Percentiles rank a stretch among this genome's conserved stretches.
These are phyloP conservation scores for Apamea epomidion DNA, from an alignment of 2,888 invertebrate species.

Conservation along the genomic window DNA sequence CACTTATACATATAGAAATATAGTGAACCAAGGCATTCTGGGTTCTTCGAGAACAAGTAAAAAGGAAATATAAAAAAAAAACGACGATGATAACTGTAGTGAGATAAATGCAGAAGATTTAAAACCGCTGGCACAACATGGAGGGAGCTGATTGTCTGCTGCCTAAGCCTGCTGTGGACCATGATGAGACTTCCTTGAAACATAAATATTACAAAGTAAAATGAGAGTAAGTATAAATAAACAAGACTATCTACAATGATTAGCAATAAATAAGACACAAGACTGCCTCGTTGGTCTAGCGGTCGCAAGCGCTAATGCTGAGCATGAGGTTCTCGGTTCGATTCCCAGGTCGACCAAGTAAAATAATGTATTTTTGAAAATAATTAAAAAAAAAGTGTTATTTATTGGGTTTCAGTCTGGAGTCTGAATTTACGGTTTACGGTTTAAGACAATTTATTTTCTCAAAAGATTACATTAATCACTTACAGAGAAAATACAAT, in stretches of 20 bases:
- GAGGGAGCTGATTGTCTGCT: background rate
- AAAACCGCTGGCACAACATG: background rate
- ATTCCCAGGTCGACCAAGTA: background rate
- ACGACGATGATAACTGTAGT: background rate
- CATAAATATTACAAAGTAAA: constrained; percentile 22
- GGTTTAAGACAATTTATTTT: too few species aligned
- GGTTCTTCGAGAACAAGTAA: background rate
- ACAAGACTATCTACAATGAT: too few species aligned
- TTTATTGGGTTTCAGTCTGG: background rate
- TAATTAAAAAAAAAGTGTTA: too few species aligned
- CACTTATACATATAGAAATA: background rate
- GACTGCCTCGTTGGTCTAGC: background rate
- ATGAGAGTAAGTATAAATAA: constrained; percentile 20
- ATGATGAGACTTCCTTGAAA: background rate
- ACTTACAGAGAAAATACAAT: too few species aligned
- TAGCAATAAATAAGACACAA: background rate
- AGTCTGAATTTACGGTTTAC: background rate
- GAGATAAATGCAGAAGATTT: background rate
- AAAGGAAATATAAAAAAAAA: background rate
- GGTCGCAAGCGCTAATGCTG: background rate
- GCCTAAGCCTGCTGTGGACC: background rate
- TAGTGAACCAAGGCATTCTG: background rate
- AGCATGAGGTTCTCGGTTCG: background rate
- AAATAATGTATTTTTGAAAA: too few species aligned
- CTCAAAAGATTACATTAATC: too few species aligned